Base-by-base conservation (phyloP, 2,888 invertebrate genomes). In the Diarsia rubi region DNA sequence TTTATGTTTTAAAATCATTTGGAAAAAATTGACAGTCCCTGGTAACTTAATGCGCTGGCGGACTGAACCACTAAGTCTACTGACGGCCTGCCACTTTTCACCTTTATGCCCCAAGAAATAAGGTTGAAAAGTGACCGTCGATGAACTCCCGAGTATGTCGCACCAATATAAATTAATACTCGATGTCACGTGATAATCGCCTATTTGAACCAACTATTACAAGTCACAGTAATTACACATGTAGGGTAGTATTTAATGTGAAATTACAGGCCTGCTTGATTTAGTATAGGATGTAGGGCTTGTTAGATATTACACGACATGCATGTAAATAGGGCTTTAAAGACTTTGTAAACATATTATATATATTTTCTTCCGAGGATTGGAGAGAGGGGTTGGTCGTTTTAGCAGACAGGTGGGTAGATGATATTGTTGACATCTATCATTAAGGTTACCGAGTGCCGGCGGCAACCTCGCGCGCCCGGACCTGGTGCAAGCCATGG, bases 141-240 rank as follows among this genome's bases (percentile, higher is more conserved):
- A 8, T 3, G 27, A 3, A 57, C 3, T 59, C 11, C 9, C 11
- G 1, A 19, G 59, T 81, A 75, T 65, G 73, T 69, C 59, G 59
- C 45, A 75, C 75, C 64, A 79, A 75, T 81, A 83, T 78, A 81
- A 77, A 75, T 81, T 73, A 79, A 69, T 45, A 73, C 47, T 81
- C 71, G 79, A 81, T 84, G 77, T 78, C 79, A 80, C 71, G 73
- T 83, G 81, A 71, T 85, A 83, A 83, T 83, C 73, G 67, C 69
- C 88, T 93, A 94, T 94, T 94, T 94, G 94, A 94, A 93, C 90
- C 90, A 92, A 92, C 93, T 94, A 95, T 95, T 93, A 92, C 89
- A 85, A 90, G 90, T 84, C 84, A 80, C 85, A 54, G 76, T 66
- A 84, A 84, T 84, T 88, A 90, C 90, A 92, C 91, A 90, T 88